Base-by-base conservation (phyloP, 1,140 invertebrate species). In the Rhyzopertha dominica region DNA sequence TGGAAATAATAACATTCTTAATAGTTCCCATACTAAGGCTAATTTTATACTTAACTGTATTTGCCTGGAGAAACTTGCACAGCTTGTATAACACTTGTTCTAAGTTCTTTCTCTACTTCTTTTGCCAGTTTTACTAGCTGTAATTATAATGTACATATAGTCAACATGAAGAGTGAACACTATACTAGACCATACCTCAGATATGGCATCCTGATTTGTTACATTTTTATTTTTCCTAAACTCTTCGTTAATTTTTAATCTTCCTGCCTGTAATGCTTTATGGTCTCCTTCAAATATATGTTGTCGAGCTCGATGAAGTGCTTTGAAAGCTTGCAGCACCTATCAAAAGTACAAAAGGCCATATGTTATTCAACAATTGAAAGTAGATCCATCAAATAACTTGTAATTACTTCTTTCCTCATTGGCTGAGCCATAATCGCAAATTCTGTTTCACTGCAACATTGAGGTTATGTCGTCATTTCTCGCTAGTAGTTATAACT, bases 61-160 rank as follows among this genome's bases (percentile, higher is more conserved):
- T 68, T 67, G 38, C 77, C 76, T 46, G 77, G 72, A 58, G 69
- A 63, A 8, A 73, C 71, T 67, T 80, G 67, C 43, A 65, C 59
- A n/a, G 74, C 73, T 66, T 81, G 77, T 42, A 83, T 73, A 24
- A 83, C 69, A 49, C 73, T 76, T 10, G 76, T 79, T 59, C 69
- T 70, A 8, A 82, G 47, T 67, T 81, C 77, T 30, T 62, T 58
- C 63, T 81, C 77, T 12, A 81, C 74, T 56, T 74, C 74, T 49
- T 72, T 66, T 4, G 72, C 72, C 54, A 72, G 72, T 58, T 74
- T 70, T 26, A 80, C 66, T 57, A 81, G 62, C 80, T 83, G 54
- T 43, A 75, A 73, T 17, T 54, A 42, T 14, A 45, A 26, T 32
- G 25, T 32, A 49, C 48, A 45, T 23, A 34, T 20, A 36, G 47